Evolutionary conservation across 2,797 vertebrate genomes (phyloP).

Genomic region (Pampus argenteus): DNA sequence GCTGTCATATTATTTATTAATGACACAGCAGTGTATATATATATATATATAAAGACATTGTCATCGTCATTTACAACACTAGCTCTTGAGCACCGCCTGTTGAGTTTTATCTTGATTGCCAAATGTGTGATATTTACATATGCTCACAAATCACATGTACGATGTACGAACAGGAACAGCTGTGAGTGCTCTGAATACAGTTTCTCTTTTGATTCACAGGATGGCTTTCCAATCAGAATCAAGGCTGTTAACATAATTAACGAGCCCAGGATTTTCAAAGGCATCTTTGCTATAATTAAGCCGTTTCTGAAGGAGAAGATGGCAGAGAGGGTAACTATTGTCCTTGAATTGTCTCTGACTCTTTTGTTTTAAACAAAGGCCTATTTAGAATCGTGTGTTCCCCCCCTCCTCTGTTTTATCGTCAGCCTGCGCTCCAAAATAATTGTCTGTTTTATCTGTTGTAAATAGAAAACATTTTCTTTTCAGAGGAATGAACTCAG

Average conservation of each 20-base stretch:
- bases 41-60: too few species aligned
- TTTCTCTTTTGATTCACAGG: constrained; percentile 81
- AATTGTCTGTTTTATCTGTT: constrained; percentile 25
- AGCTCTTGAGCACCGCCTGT: neutral
- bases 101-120: constrained; percentile 13
- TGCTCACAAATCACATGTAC: constrained; percentile 4
- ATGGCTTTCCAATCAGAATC: constrained; percentile 98
- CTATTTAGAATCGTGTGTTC: constrained; percentile 6
- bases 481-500: constrained; percentile 29
- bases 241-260: constrained; percentile 99
- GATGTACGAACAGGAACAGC: constrained; percentile 11
- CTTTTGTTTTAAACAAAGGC: constrained; percentile 45
- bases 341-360: constrained; percentile 28
- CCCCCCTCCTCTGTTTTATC: constrained; percentile 34
- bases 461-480: constrained; percentile 1
- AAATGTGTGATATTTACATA: constrained; percentile 26
- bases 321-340: constrained; percentile 92
- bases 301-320: constrained; percentile 99
- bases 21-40: neutral
- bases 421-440: constrained; percentile 2
- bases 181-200: constrained; percentile 29
- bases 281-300: constrained; percentile 98
- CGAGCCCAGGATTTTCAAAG: constrained; percentile 98
- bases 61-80: neutral
- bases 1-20: neutral